Base-by-base conservation (phyloP, 2,888 invertebrate genomes). In the Apoderus coryli region DNA sequence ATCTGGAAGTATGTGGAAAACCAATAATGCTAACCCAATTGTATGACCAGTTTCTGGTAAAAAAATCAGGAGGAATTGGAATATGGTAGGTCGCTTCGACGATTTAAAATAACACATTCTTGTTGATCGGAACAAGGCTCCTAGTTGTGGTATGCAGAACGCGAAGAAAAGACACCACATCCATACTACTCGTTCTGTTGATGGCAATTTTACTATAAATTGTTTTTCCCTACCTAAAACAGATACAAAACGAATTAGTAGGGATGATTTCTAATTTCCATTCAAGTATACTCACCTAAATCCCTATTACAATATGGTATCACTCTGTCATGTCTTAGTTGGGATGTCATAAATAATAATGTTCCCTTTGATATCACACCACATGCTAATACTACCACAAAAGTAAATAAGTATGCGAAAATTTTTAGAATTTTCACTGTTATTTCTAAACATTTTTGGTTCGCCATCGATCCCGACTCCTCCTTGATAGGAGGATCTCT, bases 21-120 rank as follows among this genome's bases (percentile, higher is more conserved):
- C 77, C 41, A 96, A 65, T 22, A 93, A 56, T 1, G 80, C 85
- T 41, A 90, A 60, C 15, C 96, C 96, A 34, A 86, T 63, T 0
- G 86, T 79, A 52, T 92, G 89, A 28, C 86, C 65, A 3, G 86
- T 80, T 62, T 96, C 95, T 53, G 88, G 77, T 26, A 85, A 48
- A 42, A 84, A 73, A 30, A 89, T 72, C 26, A 72, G 57, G 50
- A 80, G 59, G 46, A 76, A 73, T 45, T 73, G 71, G 2, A 60
- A 59, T 29, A 69, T 67, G 2, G 64, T 62, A 0, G 89, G 86
- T 45, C 69, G 70, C 56, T 73, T 78, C 52, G 78, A 84, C 1
- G 84, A 78, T 54, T 90, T 90, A 65, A 90, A 90, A 53, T 84
- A 76, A 54, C 88, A 88, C 54, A 90, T 89, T 48, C 89, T 72